Conservation (phyloP, 2,113 vertebrate genomes). For the Mystacornis crossleyi region DNA sequence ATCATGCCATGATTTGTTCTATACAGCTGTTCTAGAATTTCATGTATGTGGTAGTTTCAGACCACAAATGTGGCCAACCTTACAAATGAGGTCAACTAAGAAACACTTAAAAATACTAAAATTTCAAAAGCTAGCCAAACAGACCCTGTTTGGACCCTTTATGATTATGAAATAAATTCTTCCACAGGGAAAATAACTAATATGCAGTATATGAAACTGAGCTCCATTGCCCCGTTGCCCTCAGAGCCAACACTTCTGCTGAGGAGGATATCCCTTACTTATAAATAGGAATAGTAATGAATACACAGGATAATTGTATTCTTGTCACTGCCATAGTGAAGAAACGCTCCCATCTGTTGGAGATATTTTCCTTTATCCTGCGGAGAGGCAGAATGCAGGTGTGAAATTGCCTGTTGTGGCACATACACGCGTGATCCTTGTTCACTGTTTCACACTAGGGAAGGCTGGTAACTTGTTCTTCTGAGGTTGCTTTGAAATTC, state of each 20-base stretch:
- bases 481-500: not conserved
- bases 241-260: not conserved
- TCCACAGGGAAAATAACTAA: not conserved
- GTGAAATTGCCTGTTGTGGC: not conserved
- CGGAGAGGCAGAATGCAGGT: not conserved
- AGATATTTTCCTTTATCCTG: not conserved
- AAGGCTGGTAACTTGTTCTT: not conserved
- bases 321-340: not conserved
- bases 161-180: not conserved
- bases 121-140: not conserved
- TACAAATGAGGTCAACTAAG: not conserved
- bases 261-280: not conserved
- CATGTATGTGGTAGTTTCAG: not conserved
- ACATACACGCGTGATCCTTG: not conserved
- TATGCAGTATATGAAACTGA: not conserved
- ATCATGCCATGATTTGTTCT: not conserved
- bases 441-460: not conserved
- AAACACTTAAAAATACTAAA: not conserved
- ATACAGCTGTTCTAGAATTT: not conserved
- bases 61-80: not conserved
- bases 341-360: not conserved
- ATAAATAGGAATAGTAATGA: not conserved
- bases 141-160: not conserved
- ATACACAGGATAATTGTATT: not conserved
- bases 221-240: not conserved